Base-by-base conservation (phyloP, 2,113 vertebrate genomes). In the Cebidichthys violaceus region DNA sequence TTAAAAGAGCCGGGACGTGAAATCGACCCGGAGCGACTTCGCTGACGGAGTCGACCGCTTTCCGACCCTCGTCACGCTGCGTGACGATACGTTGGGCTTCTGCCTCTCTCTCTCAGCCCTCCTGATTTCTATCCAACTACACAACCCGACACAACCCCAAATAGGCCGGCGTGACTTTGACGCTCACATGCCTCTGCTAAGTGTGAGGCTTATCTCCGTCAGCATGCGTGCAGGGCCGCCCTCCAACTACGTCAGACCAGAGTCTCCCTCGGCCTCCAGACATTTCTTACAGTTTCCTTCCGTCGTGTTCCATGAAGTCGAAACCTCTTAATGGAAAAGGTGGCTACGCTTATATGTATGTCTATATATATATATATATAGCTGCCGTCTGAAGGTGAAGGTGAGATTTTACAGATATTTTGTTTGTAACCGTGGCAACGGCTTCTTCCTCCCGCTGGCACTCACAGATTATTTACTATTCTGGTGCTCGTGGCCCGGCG, bases 391-490 rank as follows among this genome's bases (percentile, higher is more conserved):
- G 68, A 88, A 92, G 92, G 92, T 72, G 68, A 88, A 92, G 92
- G 92, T 93, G 94, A 94, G 91, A 86, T 92, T 94, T 94, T 92
- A 88, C 90, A 92, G 94, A 90, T 92, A 95, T 95, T 95, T 85
- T 93, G 95, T 96, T 95, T 95, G 96, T 68, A 82, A 87, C 15
- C 72, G 78, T n/a, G 87, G 92, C 89, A 94, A 87, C 88, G 86
- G 92, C 92, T 81, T 90, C n/a, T 91, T 27, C 20, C 85, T 93
- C 93, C 90, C 88, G 92, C 93, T 94, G 88, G 92, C 84, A 83
- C 86, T 77, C 89, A 91, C 93, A 95, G 83, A 93, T 93, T 97
- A 96, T 97, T 96, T 96, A 96, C 95, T 96, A 97, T 97, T 97
- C 96, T 96, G 95, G 95, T 96, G 83, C 69, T 70, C 50, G 74